Evolutionary conservation across 2,113 vertebrate genomes (phyloP).

Genomic region (Athene cunicularia): DNA sequence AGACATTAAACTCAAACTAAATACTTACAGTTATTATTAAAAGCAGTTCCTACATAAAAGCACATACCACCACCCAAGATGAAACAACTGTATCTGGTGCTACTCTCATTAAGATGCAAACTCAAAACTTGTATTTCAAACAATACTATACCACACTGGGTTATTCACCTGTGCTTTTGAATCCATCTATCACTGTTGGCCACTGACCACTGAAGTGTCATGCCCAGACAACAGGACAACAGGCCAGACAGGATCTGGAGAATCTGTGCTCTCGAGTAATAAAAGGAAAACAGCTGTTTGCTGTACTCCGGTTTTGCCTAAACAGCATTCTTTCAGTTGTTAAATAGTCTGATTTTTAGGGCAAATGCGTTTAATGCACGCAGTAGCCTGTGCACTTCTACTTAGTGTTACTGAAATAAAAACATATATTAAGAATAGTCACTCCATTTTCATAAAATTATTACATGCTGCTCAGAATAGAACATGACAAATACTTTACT

Average conservation of each 20-base stretch:
- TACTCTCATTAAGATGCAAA: neutral
- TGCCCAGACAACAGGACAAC: neutral
- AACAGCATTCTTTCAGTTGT: neutral
- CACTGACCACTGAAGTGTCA: neutral
- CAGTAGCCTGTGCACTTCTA: neutral
- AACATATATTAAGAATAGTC: constrained; percentile 27
- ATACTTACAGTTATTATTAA: neutral
- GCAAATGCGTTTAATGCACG: neutral
- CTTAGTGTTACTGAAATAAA: neutral
- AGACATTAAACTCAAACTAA: neutral
- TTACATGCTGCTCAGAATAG: constrained; percentile 17
- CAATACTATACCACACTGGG: neutral
- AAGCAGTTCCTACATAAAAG: neutral
- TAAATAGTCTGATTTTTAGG: neutral
- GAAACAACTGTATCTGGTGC: neutral
- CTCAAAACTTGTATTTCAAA: neutral
- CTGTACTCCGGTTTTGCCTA: neutral
- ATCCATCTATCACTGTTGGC: neutral
- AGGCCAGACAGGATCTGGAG: neutral
- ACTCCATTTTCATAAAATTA: constrained; percentile 15
- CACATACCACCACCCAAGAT: neutral
- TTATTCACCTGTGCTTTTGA: neutral
- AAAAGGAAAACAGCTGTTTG: neutral
- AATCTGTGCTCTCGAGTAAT: neutral
- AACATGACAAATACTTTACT: neutral